A percentile compares a stretch with the other conserved stretches of the same genome.
Evolutionary conservation across 2,113 vertebrate genomes (phyloP).

Genomic region (Vulpes ferrilata): DNA sequence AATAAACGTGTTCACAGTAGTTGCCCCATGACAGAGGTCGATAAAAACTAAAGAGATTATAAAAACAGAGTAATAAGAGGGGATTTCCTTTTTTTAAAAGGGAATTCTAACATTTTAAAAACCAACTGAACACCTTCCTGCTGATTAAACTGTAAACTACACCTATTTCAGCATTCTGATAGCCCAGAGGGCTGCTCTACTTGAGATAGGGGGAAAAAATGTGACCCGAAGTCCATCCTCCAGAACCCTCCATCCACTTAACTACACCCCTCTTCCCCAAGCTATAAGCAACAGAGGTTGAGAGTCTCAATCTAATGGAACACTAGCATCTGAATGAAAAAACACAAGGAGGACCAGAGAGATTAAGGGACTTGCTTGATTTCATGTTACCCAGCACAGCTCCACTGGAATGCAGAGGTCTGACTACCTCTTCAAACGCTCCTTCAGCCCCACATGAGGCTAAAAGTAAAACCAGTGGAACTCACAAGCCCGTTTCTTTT

Average conservation of each 20-base stretch:
- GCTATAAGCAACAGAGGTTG: background rate
- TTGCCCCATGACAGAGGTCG: slow-evolving; percentile 24
- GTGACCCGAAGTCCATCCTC: background rate
- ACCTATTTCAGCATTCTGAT: background rate
- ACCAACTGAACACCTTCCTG: background rate
- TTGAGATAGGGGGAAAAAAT: background rate
- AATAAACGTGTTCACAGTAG: background rate
- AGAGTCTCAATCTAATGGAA: background rate
- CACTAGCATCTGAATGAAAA: background rate
- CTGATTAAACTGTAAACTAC: background rate
- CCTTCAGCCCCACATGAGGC: background rate
- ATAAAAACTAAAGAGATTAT: background rate
- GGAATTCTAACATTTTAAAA: background rate
- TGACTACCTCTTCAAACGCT: background rate
- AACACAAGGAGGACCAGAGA: background rate
- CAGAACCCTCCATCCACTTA: background rate
- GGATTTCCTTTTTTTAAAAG: background rate
- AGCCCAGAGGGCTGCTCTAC: background rate
- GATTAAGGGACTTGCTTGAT: background rate
- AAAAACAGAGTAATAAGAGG: background rate
- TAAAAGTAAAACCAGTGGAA: background rate
- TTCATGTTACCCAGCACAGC: too few species aligned
- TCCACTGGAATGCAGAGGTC: background rate
- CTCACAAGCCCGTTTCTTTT: background rate
- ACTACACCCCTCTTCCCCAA: accelerated